phyloP scores from a whole-genome alignment of 2,888 invertebrate species.

The Flexamia atlantica region DNA sequence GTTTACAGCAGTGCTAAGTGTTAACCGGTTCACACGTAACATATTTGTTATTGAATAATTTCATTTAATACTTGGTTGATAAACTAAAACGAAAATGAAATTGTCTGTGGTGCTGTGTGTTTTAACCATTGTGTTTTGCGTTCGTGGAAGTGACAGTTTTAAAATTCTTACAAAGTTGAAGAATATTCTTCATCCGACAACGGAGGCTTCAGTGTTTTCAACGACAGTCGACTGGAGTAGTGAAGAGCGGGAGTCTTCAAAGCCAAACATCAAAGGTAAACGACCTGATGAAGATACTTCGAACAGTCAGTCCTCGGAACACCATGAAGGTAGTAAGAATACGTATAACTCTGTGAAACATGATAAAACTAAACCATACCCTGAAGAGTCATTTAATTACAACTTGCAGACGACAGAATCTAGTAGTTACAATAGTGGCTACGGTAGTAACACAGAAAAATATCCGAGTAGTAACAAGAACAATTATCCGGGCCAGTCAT shows the following conservation, averaged over 20 bases:
- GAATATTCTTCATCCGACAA: constrained; percentile 7
- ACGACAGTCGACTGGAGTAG: background rate
- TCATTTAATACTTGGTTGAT: no score
- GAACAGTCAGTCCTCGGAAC: background rate
- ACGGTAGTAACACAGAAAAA: background rate
- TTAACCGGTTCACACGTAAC: no score
- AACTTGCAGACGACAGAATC: background rate
- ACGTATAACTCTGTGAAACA: background rate
- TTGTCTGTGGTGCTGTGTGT: background rate
- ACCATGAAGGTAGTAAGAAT: background rate
- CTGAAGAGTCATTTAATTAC: background rate
- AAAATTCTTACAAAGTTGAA: constrained; percentile 7
- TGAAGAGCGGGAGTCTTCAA: background rate
- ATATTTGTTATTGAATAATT: no score
- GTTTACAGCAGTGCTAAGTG: background rate
- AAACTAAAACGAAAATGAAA: background rate
- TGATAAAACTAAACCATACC: background rate
- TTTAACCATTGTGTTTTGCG: background rate
- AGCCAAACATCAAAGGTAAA: background rate
- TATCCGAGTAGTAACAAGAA: background rate
- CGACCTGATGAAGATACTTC: background rate
- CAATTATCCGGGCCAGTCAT: background rate
- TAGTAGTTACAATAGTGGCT: background rate
- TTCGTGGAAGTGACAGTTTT: constrained; percentile 24
- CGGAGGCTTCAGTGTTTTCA: background rate